phyloP scores from a whole-genome alignment of 2,797 vertebrate genomes.

The Craterocephalus amniculus region DNA sequence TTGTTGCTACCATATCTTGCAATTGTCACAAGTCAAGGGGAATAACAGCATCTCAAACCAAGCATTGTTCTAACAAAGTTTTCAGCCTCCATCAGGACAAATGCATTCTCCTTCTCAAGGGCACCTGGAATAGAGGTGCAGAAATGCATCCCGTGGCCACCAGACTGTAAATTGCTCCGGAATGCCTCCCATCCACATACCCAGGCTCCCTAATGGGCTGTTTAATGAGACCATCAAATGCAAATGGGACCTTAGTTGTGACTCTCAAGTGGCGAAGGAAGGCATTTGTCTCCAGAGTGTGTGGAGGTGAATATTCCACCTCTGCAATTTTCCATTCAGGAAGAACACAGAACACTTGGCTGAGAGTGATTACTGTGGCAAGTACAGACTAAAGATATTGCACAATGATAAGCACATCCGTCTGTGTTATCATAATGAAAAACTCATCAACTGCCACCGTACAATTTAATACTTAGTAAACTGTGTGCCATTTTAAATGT shows the following conservation, averaged over 20 bases:
- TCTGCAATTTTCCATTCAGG: conserved; percentile 57
- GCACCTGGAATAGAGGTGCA: conserved; percentile 19
- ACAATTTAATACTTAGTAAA: conserved; percentile 8
- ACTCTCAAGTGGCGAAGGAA: conserved; percentile 45
- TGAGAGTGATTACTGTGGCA: conserved; percentile 39
- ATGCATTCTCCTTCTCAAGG: conserved; percentile 36
- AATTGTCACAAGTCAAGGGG: not conserved
- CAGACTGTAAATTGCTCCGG: conserved; percentile 44
- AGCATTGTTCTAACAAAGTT: conserved; percentile 13
- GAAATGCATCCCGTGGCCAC: conserved; percentile 17
- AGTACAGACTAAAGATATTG: conserved; percentile 27
- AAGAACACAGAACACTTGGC: conserved; percentile 43
- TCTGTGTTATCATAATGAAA: conserved; percentile 21
- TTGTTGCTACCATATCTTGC: not conserved
- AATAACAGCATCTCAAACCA: conserved; percentile 9
- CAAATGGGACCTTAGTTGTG: conserved; percentile 64
- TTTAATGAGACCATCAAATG: conserved; percentile 69
- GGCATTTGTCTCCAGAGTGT: conserved; percentile 32
- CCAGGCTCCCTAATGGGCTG: conserved; percentile 47
- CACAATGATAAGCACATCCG: conserved; percentile 26
- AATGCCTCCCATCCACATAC: conserved; percentile 19
- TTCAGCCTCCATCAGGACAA: conserved; percentile 20
- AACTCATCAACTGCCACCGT: conserved; percentile 9
- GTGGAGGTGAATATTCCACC: conserved; percentile 63
- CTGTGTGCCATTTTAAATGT: not conserved